Base-by-base conservation (phyloP, 2,113 vertebrate species). In the Seriola aureovittata region DNA sequence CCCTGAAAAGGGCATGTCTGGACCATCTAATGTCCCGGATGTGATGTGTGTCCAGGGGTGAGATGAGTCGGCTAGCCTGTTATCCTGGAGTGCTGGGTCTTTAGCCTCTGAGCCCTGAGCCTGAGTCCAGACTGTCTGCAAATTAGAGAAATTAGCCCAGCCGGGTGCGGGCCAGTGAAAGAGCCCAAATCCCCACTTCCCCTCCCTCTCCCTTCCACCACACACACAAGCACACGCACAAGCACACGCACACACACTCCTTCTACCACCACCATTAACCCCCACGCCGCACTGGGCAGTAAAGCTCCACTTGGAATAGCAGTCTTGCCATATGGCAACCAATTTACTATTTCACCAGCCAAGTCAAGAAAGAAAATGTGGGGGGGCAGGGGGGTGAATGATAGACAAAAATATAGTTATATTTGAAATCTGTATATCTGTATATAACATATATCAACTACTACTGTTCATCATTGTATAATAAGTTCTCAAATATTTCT, bases 101-200 rank as follows among this genome's bases (percentile, higher is more conserved):
- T 92, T 74, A 91, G 83, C 65, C 91, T 78, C 82, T 91, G 81
- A 88, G 81, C 57, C 77, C 65, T 93, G 91, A 94, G 93, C 93
- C 92, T 78, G 67, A 82, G 89, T 89, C 87, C 91, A 95, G 95
- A 95, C 94, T 88, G 91, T 94, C 94, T 94, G 92, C 91, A 92
- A 93, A 95, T 95, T 95, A 94, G 88, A 94, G 92, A 94, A 95
- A 95, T 95, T 95, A 95, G 94, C 94, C 79, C 84, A 91, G 85
- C 71, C 66, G 48, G 85, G 83, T 72, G 7, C 77, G 8, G 84
- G 69, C 64, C 88, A 93, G 93, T 91, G 92, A 93, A 92, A 94
- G 90, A 90, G 60, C 84, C 82, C 72, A 87, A 82, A 84, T 87
- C 87, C 70, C 42, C 13, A 36, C 25, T 52, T 71, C 67, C 74